Evolutionary conservation across 2,113 vertebrate species (phyloP), one percentile per base, ranked within the genome.

Genomic region (Rhinoptilus africanus): DNA sequence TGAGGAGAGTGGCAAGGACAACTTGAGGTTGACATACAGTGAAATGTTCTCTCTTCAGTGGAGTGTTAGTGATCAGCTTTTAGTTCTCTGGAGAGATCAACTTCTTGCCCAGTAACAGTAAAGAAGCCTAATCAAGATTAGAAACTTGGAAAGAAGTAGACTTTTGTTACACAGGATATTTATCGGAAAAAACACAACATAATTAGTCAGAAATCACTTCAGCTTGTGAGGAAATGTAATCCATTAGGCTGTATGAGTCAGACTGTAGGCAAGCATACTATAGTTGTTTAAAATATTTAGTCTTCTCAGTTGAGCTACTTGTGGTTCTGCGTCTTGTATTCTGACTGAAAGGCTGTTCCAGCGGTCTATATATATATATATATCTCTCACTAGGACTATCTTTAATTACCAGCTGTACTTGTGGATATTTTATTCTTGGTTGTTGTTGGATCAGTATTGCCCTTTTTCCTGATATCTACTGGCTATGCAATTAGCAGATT

Each of bases 21-120:
- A 2, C 9, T 35, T 0, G 0, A 54, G 47, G 8, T 4, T 4
- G 1, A 6, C 9, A 0, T 32, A 5, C 3, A 13, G 34, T 47
- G 14, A 35, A 21, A 17, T 48, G 10, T 28, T 78, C 19, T 76
- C 20, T 88, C 14, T 48, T n/a, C n/a, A 18, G 16, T 4, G 3
- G 34, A 12, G 12, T 20, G 14, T 23, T 51, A 26, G 9, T 28
- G 18, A 26, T 57, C 26, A 74, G 9, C 27, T 81, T 64, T 37
- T 50, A 76, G n/a, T n/a, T 84, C 45, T 10, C 2, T 50, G 14
- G 10, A 43, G 45, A 45, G 13, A 66, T 9, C 26, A 76, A 4
- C 34, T 56, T 51, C 15, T 14, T 81, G 45, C 18, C 11, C 21
- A 18, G 18, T 47, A 47, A 53, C 28, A 48, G 24, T 34, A 7